These are phyloP conservation scores for Drosophila sturtevanti DNA, from an alignment of 1,140 invertebrate genomes.

Conservation along the genomic window DNA sequence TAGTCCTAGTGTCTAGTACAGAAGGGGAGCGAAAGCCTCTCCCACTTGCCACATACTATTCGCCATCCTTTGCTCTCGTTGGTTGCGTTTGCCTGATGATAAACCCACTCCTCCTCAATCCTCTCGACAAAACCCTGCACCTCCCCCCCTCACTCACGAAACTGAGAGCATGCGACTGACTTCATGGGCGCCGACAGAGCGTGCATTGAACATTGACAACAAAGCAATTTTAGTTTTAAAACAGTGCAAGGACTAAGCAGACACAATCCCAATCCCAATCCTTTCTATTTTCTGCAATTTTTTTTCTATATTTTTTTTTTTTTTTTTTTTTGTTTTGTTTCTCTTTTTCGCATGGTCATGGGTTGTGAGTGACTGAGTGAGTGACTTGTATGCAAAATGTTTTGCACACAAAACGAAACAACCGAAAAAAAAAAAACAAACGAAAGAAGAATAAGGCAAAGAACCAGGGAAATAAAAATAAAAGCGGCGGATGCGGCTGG, in stretches of 20 bases:
- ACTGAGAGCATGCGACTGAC: conserved; percentile 1
- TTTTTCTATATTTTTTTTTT: conserved; percentile 19
- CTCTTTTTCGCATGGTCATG: conserved; percentile 4
- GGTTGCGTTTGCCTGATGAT: conserved; percentile 23
- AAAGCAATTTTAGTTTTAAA: conserved; percentile 79
- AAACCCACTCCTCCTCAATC: neutral
- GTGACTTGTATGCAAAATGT: conserved; percentile 80
- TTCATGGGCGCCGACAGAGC: conserved; percentile 35
- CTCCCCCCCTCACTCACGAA: neutral
- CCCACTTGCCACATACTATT: neutral
- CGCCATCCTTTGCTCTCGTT: conserved; percentile 32
- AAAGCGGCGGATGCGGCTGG: conserved; percentile 60
- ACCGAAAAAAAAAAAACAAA: conserved; percentile 4
- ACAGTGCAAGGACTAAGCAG: conserved; percentile 64
- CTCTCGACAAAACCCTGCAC: too few relatives aligned
- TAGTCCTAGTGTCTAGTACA: neutral
- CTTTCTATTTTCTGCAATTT: too few relatives aligned
- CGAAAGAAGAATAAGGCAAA: conserved; percentile 6
- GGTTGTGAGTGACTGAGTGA: conserved; percentile 36
- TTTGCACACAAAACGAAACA: conserved; percentile 43
- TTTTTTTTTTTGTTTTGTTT: neutral
- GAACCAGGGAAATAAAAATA: conserved; percentile 24
- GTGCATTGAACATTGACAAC: conserved; percentile 79
- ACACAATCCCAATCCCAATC: conserved; percentile 38
- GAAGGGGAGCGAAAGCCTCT: neutral